A percentile compares a stretch with the other conserved stretches of the same genome.
phyloP scores from a whole-genome alignment of 2,888 invertebrate species.

The Epicampocera succincta region DNA sequence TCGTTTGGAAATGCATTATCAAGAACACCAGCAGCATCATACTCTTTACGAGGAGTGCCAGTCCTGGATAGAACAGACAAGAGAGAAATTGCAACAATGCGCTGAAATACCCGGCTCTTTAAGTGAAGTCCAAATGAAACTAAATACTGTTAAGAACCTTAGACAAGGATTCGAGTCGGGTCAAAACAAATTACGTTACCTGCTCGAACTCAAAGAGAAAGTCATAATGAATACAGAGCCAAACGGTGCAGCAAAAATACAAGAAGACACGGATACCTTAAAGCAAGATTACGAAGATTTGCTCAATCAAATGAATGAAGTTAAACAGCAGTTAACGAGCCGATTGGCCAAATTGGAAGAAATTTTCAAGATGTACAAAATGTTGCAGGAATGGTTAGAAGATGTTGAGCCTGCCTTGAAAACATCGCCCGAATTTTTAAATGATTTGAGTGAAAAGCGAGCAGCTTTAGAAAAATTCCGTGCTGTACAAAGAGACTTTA shows the following conservation, averaged over 20 bases:
- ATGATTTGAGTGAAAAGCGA: conserved; percentile 95
- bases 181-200: conserved; percentile 91
- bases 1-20: conserved; percentile 93
- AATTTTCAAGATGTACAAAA: conserved; percentile 90
- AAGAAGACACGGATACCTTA: conserved; percentile 94
- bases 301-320: conserved; percentile 90
- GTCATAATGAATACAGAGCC: conserved; percentile 96
- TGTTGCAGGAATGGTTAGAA: conserved; percentile 92
- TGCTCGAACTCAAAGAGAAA: conserved; percentile 94
- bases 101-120: conserved; percentile 90
- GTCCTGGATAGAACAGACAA: conserved; percentile 94
- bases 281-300: conserved; percentile 95
- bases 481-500: conserved; percentile 90
- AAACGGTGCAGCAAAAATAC: conserved; percentile 92
- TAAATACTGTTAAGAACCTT: conserved; percentile 92
- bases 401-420: conserved; percentile 93
- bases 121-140: conserved; percentile 91
- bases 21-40: conserved; percentile 97
- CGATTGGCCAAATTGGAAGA: conserved; percentile 92
- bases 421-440: conserved; percentile 87
- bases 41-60: conserved; percentile 96
- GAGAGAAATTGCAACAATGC: conserved; percentile 92
- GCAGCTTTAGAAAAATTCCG: conserved; percentile 94
- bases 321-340: conserved; percentile 88
- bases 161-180: conserved; percentile 96